Percentiles rank a stretch among this genome's conserved stretches.
Evolutionary conservation across 2,797 vertebrate species (phyloP).

Genomic region (Oceanodroma leucorhoa): DNA sequence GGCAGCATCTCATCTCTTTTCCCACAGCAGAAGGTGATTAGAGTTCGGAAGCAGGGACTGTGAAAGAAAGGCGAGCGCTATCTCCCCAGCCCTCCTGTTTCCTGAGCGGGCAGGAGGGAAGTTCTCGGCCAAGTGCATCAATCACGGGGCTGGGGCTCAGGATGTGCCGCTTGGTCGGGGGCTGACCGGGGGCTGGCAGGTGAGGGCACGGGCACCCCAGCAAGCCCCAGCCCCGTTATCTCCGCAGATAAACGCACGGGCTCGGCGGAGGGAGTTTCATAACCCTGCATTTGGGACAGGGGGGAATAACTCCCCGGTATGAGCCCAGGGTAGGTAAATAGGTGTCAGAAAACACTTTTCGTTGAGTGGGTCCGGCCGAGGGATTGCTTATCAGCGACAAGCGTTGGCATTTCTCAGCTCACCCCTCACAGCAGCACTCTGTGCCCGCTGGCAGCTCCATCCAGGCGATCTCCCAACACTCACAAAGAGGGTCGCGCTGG

Average conservation of each 20-base stretch:
- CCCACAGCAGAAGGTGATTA: conserved; percentile 99
- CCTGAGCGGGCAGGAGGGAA: conserved; percentile 80
- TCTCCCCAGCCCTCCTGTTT: conserved; percentile 90
- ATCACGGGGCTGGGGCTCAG: conserved; percentile 85
- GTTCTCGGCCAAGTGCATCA: conserved; percentile 88
- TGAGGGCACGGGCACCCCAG: conserved; percentile 73
- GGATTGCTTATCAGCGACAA: neutral
- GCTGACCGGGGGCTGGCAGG: conserved; percentile 81
- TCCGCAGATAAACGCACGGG: conserved; percentile 50
- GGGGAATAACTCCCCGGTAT: neutral
- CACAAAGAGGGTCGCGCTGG: neutral
- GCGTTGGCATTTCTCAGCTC: neutral
- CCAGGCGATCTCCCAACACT: neutral
- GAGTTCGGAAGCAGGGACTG: conserved; percentile 85
- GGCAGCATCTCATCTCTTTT: conserved; percentile 98
- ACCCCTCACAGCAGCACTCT: neutral
- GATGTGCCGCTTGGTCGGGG: conserved; percentile 80
- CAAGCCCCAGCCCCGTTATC: conserved; percentile 52
- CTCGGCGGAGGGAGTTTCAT: neutral
- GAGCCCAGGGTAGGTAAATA: neutral
- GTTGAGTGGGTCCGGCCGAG: neutral
- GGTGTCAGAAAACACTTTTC: neutral
- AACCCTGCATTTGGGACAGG: neutral
- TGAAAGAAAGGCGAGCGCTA: conserved; percentile 86
- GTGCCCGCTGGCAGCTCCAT: neutral